These are phyloP conservation scores for Meganola albula DNA, from an alignment of 2,888 invertebrate species.

Conservation along the genomic window DNA sequence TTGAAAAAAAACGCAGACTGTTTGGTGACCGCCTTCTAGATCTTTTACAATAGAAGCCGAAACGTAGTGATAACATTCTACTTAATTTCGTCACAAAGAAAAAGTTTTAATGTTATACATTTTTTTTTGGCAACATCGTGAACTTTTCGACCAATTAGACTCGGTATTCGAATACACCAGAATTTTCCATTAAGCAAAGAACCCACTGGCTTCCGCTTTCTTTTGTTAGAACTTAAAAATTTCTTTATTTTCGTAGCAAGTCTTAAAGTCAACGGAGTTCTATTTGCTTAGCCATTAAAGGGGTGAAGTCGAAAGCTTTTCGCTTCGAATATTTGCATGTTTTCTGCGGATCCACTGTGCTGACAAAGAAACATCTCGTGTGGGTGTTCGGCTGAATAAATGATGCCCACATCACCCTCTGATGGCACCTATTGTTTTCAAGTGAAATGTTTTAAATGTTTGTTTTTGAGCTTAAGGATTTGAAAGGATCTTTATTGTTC, in stretches of 20 bases:
- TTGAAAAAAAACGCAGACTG: constrained; percentile 6
- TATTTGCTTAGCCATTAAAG: constrained; percentile 59
- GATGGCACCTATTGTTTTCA: constrained; percentile 33
- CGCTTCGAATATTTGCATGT: constrained; percentile 53
- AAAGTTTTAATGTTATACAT: constrained; percentile 30
- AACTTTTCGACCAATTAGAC: constrained; percentile 37
- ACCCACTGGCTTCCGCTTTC: constrained; percentile 21
- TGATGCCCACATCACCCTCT: constrained; percentile 30
- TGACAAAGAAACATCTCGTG: constrained; percentile 32
- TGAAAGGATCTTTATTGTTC: constrained; percentile 28
- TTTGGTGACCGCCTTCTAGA: constrained; percentile 6
- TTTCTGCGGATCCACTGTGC: constrained; percentile 41
- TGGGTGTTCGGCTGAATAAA: constrained; percentile 33
- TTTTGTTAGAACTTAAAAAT: constrained; percentile 27
- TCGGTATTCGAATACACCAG: constrained; percentile 37
- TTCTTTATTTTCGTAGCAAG: constrained; percentile 32
- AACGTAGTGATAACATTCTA: constrained; percentile 20
- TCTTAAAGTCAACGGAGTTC: constrained; percentile 37
- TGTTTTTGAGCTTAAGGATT: constrained; percentile 29
- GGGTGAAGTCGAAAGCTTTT: constrained; percentile 46
- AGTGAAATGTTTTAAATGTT: constrained; percentile 32
- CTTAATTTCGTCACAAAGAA: constrained; percentile 27
- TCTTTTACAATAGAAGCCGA: constrained; percentile 16
- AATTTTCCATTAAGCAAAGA: constrained; percentile 36
- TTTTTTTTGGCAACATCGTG: constrained; percentile 24